These are phyloP conservation scores for Lamprotornis superbus DNA, from an alignment of 2,113 vertebrate species.

Conservation along the genomic window DNA sequence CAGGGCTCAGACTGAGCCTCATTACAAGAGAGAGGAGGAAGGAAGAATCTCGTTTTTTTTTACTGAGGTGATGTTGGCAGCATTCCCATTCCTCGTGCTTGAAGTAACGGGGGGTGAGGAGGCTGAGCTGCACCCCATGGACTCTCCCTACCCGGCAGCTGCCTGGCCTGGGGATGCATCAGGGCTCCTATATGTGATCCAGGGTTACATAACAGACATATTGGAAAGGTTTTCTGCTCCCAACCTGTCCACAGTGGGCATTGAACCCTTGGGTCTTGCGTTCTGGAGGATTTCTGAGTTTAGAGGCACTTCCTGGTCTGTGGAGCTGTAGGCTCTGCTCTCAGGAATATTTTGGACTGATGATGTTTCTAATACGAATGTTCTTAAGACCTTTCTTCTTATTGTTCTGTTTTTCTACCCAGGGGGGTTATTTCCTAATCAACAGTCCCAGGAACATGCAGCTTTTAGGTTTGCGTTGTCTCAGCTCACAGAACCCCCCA, in stretches of 20 bases:
- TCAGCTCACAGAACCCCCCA: conserved; percentile 96
- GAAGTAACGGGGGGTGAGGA: background rate
- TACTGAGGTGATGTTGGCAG: background rate
- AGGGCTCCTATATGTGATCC: background rate
- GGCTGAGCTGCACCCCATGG: background rate
- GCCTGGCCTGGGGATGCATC: background rate
- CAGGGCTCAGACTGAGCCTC: background rate
- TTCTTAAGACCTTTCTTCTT: background rate
- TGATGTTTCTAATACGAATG: fast-evolving
- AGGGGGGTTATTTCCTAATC: conserved; percentile 96
- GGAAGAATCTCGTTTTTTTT: background rate
- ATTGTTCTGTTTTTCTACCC: conserved; percentile 49
- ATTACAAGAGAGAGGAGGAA: background rate
- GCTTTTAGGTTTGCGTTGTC: conserved; percentile 97
- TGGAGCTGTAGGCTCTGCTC: background rate
- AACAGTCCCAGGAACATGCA: conserved; percentile 97
- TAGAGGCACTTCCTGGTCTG: background rate
- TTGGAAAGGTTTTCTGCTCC: background rate
- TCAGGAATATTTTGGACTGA: background rate
- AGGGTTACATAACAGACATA: background rate
- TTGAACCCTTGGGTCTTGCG: fast-evolving
- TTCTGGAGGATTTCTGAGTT: background rate
- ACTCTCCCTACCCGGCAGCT: background rate
- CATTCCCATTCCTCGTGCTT: background rate
- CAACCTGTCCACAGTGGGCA: fast-evolving